Evolutionary conservation across 2,113 vertebrate genomes (phyloP).

Genomic region (Crotalus horridus): DNA sequence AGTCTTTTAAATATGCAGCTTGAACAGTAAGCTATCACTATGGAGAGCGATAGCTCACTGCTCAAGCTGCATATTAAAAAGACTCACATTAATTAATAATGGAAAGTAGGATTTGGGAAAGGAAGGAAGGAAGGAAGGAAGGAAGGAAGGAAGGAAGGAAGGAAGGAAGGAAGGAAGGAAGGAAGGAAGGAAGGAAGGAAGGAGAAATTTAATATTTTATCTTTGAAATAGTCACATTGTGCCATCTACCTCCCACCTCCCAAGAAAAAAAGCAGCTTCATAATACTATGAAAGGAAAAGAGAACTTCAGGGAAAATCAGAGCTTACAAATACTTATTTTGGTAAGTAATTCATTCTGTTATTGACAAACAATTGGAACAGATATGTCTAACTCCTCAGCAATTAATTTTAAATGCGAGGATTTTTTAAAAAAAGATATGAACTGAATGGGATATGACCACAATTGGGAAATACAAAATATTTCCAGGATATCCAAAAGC

Average conservation of each 20-base stretch:
- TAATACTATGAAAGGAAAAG: not conserved
- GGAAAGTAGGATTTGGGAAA: not conserved
- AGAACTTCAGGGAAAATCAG: not conserved
- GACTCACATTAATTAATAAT: not conserved
- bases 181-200: not conserved
- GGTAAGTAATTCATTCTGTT: not conserved
- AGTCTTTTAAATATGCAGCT: not conserved
- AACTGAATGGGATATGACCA: not conserved
- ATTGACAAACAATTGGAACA: not conserved
- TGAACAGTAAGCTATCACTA: not conserved
- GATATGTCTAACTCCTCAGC: not conserved
- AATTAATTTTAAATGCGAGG: not conserved
- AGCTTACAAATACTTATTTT: not conserved
- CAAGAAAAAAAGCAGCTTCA: not conserved
- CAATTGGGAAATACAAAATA: not conserved
- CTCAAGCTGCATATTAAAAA: not conserved
- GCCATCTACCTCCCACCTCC: not conserved
- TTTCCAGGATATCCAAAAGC: not conserved
- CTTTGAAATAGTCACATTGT: not conserved
- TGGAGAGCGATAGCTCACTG: not conserved
- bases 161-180: not conserved
- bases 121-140: not conserved
- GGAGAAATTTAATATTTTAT: not conserved
- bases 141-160: not conserved
- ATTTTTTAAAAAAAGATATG: not conserved